Conservation (phyloP, 2,888 invertebrate species). For the Cephus spinipes region DNA sequence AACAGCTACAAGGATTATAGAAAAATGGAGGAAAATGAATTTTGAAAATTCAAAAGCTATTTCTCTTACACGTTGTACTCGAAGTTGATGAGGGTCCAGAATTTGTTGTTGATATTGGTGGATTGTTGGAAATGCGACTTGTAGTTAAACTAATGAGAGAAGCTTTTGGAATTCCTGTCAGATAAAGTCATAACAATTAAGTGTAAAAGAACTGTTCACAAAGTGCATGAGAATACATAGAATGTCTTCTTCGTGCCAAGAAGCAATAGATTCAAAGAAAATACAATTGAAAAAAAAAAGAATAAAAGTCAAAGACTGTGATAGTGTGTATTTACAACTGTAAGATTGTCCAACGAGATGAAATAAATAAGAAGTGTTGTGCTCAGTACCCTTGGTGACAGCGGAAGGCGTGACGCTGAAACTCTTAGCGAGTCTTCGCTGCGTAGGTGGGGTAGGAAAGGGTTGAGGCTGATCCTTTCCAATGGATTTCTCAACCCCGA, state of each 20-base stretch:
- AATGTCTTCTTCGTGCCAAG: not conserved
- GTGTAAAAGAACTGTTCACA: not conserved
- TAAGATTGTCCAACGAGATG: not conserved
- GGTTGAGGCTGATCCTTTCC: constrained; percentile 69
- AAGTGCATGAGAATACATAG: not conserved
- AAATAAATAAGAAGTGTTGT: not conserved
- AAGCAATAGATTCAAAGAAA: not conserved
- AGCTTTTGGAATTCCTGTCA: constrained; percentile 82
- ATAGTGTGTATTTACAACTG: not conserved
- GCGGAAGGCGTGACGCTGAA: constrained; percentile 88
- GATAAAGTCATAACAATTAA: constrained; percentile 19
- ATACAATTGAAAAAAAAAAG: not conserved
- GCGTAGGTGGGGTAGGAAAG: constrained; percentile 85
- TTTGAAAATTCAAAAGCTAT: constrained; percentile 4
- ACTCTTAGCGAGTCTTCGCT: constrained; percentile 90
- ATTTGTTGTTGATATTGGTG: constrained; percentile 77
- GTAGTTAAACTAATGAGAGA: constrained; percentile 84
- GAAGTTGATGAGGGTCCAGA: constrained; percentile 78
- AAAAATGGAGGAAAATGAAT: constrained; percentile 20
- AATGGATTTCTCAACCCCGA: constrained; percentile 54
- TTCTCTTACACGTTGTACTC: constrained; percentile 74
- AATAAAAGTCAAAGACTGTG: not conserved
- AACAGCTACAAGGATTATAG: constrained; percentile 69
- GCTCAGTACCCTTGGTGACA: constrained; percentile 71
- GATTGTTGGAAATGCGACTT: constrained; percentile 77